Percentiles rank a stretch among this genome's conserved stretches.
Conservation (phyloP, 2,113 vertebrate species). For the Caretta caretta region DNA sequence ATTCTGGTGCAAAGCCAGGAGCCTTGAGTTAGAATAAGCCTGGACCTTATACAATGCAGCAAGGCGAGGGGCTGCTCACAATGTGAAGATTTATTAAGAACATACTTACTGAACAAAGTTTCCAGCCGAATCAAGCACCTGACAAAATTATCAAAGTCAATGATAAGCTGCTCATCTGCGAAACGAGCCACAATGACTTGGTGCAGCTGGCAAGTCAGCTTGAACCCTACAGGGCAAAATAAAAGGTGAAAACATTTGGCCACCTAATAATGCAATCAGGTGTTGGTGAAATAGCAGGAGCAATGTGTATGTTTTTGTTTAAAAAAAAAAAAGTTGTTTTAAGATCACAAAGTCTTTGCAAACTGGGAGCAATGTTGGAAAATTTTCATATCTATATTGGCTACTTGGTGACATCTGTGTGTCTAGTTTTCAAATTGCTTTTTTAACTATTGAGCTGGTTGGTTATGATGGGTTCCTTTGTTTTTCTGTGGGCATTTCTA, state of each 20-base stretch:
- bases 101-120: slow-evolving; percentile 83
- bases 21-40: not conserved
- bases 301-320: not conserved
- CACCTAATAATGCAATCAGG: not conserved
- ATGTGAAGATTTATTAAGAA: accelerated
- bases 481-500: not conserved
- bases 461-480: not conserved
- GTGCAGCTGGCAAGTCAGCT: slow-evolving; percentile 77
- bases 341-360: not conserved
- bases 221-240: slow-evolving; percentile 76
- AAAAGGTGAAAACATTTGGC: not conserved
- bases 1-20: not conserved
- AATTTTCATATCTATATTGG: not conserved
- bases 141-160: slow-evolving; percentile 85
- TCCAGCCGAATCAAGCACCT: slow-evolving; percentile 83
- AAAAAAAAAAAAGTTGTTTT: no score
- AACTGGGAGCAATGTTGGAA: not conserved
- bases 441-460: not conserved
- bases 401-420: not conserved
- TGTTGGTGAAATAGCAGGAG: not conserved
- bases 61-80: not conserved
- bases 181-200: slow-evolving; percentile 83
- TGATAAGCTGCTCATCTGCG: slow-evolving; percentile 79
- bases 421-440: not conserved
- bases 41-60: not conserved